Evolutionary conservation across 1,140 invertebrate species (phyloP), one percentile per base, ranked within the genome.

Genomic region (Probaryconus sp.): DNA sequence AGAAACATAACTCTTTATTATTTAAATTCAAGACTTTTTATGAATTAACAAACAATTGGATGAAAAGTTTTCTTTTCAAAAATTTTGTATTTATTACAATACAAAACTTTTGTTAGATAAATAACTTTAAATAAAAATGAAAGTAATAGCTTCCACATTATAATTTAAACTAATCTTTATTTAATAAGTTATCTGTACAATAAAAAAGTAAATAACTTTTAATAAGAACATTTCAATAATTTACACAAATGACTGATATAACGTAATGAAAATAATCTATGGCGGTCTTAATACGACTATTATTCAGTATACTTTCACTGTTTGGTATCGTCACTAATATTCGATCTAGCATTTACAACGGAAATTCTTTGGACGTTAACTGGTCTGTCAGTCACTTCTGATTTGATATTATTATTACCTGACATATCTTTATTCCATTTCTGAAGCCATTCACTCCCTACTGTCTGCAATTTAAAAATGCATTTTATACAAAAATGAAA

Each of bases 361-460:
- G 40, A 42, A 50, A 69, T 55, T 67, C 67, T 76, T 65, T 76
- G 63, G 5, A 68, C 64, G 28, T 61, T 67, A 24, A 51, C 48
- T 16, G 67, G 30, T 48, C 43, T 71, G 7, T 24, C 7, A n/a
- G 28, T 58, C 24, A 30, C 16, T 35, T 47, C 43, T 3, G 20
- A 3, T 53, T 71, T 26, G 11, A 11, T 10, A 20, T 65, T 47
- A 50, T 65, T 33, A 35, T 55, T 35, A 55, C 17, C 47, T 3
- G 7, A 3, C 45, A 68, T 53, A 13, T 37, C 75, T 50, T 75
- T 78, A 37, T 77, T 81, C 79, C 79, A 81, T 26, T 81, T 78
- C 6, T 50, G n/a, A 55, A 81, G 69, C 79, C 79, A 81, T 35
- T 79, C 70, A 40, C 61, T 68, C 37, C 55, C 55, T 16, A 58